A percentile compares a stretch with the other conserved stretches of the same genome.
Conservation (phyloP, 2,113 vertebrate species). For the Leiothrix lutea region DNA sequence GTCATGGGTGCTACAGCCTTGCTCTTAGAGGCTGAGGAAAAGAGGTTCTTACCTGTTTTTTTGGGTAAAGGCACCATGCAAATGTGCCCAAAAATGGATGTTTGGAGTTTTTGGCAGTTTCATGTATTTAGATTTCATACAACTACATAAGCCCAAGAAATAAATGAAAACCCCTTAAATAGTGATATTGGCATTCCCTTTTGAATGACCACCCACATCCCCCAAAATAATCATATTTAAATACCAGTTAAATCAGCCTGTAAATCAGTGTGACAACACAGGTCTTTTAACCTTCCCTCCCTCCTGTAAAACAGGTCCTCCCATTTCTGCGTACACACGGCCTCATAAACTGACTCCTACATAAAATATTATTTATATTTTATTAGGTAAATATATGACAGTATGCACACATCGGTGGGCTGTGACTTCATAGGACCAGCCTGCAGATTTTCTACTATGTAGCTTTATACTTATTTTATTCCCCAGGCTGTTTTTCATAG, state of each 20-base stretch:
- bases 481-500: neutral
- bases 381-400: constrained; percentile 64
- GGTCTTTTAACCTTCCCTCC: neutral
- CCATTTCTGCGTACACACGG: neutral
- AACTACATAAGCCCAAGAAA: neutral
- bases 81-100: neutral
- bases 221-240: constrained; percentile 29
- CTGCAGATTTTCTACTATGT: neutral
- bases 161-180: neutral
- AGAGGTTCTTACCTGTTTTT: neutral
- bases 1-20: neutral
- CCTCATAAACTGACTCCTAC: constrained; percentile 17
- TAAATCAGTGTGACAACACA: constrained; percentile 33
- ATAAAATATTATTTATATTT: constrained; percentile 58
- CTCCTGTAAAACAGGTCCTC: constrained; percentile 3
- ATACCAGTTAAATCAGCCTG: constrained; percentile 38
- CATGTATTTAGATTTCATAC: neutral
- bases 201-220: constrained; percentile 40
- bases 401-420: constrained; percentile 43
- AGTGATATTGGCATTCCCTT: neutral
- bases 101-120: neutral
- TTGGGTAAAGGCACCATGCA: neutral
- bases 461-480: constrained; percentile 19
- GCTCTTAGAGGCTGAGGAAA: neutral
- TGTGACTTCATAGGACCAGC: constrained; percentile 32